Conservation (phyloP, 2,888 invertebrate genomes). For the Lordiphosa andalusiaca region DNA sequence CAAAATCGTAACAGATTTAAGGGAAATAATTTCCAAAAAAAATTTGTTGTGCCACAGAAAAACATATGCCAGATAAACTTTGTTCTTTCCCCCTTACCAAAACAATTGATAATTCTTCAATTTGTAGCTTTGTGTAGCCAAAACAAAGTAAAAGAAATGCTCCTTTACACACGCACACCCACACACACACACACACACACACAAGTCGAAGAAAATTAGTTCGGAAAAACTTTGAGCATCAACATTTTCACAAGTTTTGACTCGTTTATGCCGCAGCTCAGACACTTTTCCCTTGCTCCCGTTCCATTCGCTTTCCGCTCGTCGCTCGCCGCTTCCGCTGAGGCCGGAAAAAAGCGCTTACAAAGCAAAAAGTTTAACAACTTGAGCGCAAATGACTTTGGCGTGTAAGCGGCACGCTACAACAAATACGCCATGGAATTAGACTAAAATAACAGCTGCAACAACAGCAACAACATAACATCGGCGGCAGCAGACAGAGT, state of each 20-base stretch:
- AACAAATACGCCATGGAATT: conserved; percentile 55
- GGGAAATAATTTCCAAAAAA: too few relatives aligned
- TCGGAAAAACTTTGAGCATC: conserved; percentile 51
- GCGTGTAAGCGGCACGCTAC: conserved; percentile 63
- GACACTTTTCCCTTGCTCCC: conserved; percentile 5
- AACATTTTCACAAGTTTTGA: conserved; percentile 55
- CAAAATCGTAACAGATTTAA: too few relatives aligned
- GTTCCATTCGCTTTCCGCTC: conserved; percentile 1
- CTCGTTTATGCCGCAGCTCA: conserved; percentile 46
- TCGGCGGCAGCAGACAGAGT: conserved; percentile 11
- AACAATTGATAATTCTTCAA: conserved; percentile 13
- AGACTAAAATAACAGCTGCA: conserved; percentile 48
- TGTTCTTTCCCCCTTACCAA: not conserved
- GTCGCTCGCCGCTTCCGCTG: conserved; percentile 39
- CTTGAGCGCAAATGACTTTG: conserved; percentile 65
- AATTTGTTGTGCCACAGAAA: too few relatives aligned
- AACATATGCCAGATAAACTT: too few relatives aligned
- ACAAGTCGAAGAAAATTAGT: conserved; percentile 47
- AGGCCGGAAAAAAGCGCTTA: conserved; percentile 60
- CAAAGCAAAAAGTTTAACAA: conserved; percentile 65
- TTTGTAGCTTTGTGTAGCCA: conserved; percentile 24
- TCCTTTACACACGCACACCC: not conserved
- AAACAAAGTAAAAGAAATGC: conserved; percentile 1
- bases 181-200: conserved; percentile 1
- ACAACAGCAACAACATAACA: conserved; percentile 23